Percentiles rank a stretch among this genome's conserved stretches.
Evolutionary conservation across 2,888 invertebrate species (phyloP).

Genomic region (Andrena haemorrhoa): DNA sequence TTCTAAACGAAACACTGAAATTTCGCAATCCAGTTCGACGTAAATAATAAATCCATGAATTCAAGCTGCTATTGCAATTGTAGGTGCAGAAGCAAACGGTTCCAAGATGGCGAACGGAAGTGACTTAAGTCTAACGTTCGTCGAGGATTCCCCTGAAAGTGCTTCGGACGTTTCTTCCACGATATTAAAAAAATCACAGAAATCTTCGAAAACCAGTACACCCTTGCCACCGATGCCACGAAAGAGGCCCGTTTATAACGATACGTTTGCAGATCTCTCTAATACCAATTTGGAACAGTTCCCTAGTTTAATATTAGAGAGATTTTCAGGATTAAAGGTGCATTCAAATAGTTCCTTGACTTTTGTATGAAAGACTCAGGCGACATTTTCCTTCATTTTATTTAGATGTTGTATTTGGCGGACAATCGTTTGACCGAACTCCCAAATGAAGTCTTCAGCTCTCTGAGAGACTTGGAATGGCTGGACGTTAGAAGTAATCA

Average conservation of each 20-base stretch:
- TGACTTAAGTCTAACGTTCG: slow-evolving; percentile 37
- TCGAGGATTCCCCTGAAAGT: slow-evolving; percentile 66
- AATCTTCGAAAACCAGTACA: slow-evolving; percentile 16
- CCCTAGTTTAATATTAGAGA: slow-evolving; percentile 68
- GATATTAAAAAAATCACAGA: slow-evolving; percentile 52
- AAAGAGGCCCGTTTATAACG: slow-evolving; percentile 67
- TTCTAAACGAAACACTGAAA: not conserved
- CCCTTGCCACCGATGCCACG: slow-evolving; percentile 47
- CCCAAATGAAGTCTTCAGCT: slow-evolving; percentile 87
- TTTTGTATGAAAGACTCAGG: too few species aligned
- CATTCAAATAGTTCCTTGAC: not conserved
- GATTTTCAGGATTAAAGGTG: slow-evolving; percentile 71
- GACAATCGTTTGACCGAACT: slow-evolving; percentile 86
- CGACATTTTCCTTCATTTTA: too few species aligned
- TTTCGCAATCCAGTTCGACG: not conserved
- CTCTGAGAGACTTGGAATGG: slow-evolving; percentile 87
- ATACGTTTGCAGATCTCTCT: slow-evolving; percentile 72
- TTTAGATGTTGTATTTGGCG: slow-evolving; percentile 86
- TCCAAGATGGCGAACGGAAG: slow-evolving; percentile 32
- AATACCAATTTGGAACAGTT: slow-evolving; percentile 65
- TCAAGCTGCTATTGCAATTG: not conserved
- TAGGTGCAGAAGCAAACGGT: slow-evolving; percentile 24
- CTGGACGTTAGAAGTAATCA: slow-evolving; percentile 89
- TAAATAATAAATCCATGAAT: not conserved
- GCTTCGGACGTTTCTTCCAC: slow-evolving; percentile 65